These are phyloP conservation scores for Calyptomena viridis DNA, from an alignment of 2,113 vertebrate genomes.

Conservation along the genomic window DNA sequence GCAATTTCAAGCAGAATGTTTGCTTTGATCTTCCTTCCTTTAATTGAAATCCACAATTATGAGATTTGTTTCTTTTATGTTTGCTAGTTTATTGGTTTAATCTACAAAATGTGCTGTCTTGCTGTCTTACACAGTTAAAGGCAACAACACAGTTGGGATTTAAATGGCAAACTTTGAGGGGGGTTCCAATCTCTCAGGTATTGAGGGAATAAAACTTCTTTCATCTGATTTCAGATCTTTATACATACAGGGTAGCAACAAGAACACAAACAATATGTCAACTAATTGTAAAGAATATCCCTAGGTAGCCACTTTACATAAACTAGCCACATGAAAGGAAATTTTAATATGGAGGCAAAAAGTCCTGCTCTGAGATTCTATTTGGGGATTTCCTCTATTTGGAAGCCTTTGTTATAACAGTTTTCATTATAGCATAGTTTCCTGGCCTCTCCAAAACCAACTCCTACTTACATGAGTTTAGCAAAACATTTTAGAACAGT, in stretches of 20 bases:
- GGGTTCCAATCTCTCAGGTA: conserved; percentile 44
- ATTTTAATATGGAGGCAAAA: conserved; percentile 33
- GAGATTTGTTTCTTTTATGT: conserved; percentile 85
- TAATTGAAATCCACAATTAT: conserved; percentile 86
- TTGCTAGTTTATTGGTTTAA: conserved; percentile 83
- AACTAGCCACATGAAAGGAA: conserved; percentile 33
- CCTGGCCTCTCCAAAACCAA: background rate
- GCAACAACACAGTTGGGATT: conserved; percentile 76
- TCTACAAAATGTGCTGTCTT: conserved; percentile 82
- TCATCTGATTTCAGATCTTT: conserved; percentile 49
- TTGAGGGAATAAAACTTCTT: conserved; percentile 35
- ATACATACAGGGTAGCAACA: conserved; percentile 25
- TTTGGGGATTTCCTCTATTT: background rate
- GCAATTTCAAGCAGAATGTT: conserved; percentile 82
- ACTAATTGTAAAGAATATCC: conserved; percentile 47
- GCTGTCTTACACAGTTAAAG: conserved; percentile 79
- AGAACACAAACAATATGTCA: conserved; percentile 30
- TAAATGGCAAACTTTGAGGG: conserved; percentile 70
- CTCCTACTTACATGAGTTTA: background rate
- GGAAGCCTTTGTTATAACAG: background rate
- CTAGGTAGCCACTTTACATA: conserved; percentile 39
- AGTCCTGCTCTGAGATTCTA: background rate
- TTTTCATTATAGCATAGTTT: background rate
- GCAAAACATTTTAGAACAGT: background rate
- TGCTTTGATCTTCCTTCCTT: conserved; percentile 81